These are phyloP conservation scores for Leptopilina clavipes DNA, from an alignment of 1,140 invertebrate species.

Conservation along the genomic window DNA sequence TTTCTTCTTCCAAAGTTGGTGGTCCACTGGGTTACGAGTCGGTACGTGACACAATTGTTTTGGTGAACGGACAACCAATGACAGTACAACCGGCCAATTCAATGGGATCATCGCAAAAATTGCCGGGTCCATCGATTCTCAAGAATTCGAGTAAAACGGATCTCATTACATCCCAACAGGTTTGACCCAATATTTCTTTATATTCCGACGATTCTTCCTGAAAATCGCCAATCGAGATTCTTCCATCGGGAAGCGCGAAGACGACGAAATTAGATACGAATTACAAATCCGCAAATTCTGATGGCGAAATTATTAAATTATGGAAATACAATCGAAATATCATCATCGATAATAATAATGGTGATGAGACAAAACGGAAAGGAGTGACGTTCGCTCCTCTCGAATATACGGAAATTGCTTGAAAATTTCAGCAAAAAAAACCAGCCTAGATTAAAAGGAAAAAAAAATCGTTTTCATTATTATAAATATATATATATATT, in stretches of 20 bases:
- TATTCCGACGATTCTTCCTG: conserved; percentile 39
- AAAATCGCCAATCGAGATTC: background rate
- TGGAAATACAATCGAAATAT: background rate
- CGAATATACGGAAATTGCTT: background rate
- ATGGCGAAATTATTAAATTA: background rate
- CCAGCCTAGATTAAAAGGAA: background rate
- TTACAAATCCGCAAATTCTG: background rate
- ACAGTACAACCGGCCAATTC: conserved; percentile 62
- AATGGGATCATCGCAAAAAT: conserved; percentile 62
- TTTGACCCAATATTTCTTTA: conserved; percentile 60
- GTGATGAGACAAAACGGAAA: background rate
- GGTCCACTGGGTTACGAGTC: conserved; percentile 71
- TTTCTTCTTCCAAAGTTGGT: conserved; percentile 22
- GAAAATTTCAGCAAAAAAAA: background rate
- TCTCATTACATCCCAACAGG: conserved; percentile 71
- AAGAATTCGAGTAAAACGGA: conserved; percentile 75
- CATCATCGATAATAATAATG: background rate
- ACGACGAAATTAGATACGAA: background rate
- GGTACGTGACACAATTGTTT: conserved; percentile 76
- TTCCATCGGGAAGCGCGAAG: background rate
- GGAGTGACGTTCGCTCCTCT: background rate
- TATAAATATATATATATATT: too few relatives aligned
- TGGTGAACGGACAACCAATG: conserved; percentile 78
- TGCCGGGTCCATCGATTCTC: conserved; percentile 75
- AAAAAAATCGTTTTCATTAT: background rate